Conservation (phyloP, 2,797 vertebrate genomes). For the Diplodus sargus region DNA sequence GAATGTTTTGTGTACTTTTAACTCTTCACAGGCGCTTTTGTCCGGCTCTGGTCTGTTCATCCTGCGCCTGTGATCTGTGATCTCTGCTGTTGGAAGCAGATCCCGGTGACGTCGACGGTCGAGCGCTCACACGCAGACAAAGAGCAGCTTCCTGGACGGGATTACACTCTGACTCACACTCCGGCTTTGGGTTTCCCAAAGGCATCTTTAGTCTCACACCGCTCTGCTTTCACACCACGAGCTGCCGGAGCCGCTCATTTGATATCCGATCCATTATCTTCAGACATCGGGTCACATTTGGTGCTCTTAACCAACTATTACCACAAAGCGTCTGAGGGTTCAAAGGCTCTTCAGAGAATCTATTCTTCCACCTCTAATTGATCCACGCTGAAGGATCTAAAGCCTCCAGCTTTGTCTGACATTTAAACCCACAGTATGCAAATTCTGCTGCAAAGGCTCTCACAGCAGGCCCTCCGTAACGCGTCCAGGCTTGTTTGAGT, state of each 20-base stretch:
- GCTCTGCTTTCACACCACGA: conserved; percentile 18
- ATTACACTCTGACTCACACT: conserved; percentile 47
- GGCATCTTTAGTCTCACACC: conserved; percentile 42
- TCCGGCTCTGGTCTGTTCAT: conserved; percentile 57
- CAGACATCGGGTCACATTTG: neutral
- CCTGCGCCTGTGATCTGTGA: conserved; percentile 51
- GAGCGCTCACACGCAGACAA: conserved; percentile 40
- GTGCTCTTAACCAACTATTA: neutral
- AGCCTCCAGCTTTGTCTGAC: neutral
- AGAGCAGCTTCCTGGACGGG: conserved; percentile 47
- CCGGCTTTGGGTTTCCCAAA: conserved; percentile 38
- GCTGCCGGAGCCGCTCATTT: neutral
- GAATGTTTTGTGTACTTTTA: conserved; percentile 73
- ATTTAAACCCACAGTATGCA: too few species aligned
- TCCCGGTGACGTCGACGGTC: conserved; percentile 44
- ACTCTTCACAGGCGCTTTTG: conserved; percentile 61
- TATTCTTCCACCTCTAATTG: neutral
- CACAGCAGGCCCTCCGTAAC: too few species aligned
- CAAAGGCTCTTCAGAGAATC: neutral
- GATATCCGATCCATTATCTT: neutral
- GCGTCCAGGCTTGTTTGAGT: too few species aligned
- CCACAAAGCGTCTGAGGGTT: neutral
- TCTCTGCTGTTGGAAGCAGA: conserved; percentile 61
- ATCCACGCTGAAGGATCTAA: neutral
- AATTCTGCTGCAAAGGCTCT: too few species aligned